Evolutionary conservation across 2,797 vertebrate genomes (phyloP).

Genomic region (Poeciliopsis infans): DNA sequence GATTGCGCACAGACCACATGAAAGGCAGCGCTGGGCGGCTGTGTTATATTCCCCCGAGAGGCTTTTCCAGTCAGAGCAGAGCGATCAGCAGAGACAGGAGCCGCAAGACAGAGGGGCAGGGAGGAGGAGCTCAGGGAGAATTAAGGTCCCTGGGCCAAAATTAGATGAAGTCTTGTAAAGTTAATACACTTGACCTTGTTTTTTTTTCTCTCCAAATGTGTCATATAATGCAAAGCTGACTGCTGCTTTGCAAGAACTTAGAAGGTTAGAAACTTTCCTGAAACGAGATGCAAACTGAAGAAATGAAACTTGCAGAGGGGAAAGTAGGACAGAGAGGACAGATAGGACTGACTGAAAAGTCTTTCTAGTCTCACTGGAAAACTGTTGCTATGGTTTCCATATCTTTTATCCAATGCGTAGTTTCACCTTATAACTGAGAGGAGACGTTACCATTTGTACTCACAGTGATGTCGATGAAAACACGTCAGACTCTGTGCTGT

Average conservation of each 20-base stretch:
- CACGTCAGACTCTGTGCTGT: neutral
- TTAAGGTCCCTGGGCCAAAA: slow-evolving; percentile 58
- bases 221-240: slow-evolving; percentile 14
- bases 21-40: slow-evolving; percentile 76
- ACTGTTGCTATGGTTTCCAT: slow-evolving; percentile 64
- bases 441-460: slow-evolving; percentile 15
- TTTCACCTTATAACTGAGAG: slow-evolving; percentile 44
- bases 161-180: slow-evolving; percentile 49
- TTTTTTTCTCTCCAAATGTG: slow-evolving; percentile 8
- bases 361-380: slow-evolving; percentile 25
- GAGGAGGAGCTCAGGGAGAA: slow-evolving; percentile 63
- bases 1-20: slow-evolving; percentile 77
- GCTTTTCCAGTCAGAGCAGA: slow-evolving; percentile 77
- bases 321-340: slow-evolving; percentile 30
- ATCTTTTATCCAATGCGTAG: slow-evolving; percentile 50
- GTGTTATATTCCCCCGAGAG: slow-evolving; percentile 79
- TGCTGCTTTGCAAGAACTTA: slow-evolving; percentile 1
- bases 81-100: slow-evolving; percentile 68
- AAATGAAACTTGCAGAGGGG: neutral
- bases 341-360: slow-evolving; percentile 48
- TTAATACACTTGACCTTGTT: slow-evolving; percentile 52
- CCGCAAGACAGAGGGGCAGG: slow-evolving; percentile 72
- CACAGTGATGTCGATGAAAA: neutral
- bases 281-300: neutral
- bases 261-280: slow-evolving; percentile 14